Base-by-base conservation (phyloP, 1,140 invertebrate species). In the Penaeus chinensis region DNA sequence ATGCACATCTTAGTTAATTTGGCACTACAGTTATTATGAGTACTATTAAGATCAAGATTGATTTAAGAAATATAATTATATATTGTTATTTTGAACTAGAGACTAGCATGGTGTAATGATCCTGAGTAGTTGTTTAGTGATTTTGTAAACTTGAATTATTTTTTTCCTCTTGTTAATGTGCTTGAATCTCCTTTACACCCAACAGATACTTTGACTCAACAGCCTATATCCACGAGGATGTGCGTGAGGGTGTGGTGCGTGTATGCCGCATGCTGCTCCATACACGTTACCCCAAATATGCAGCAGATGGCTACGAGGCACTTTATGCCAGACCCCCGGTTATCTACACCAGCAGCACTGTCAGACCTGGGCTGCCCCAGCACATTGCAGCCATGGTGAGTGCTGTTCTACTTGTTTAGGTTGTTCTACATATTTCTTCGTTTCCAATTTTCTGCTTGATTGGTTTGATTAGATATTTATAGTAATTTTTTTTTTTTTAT, bases 331-430 rank as follows among this genome's bases (percentile, higher is more conserved):
- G 95, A 0, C 94, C 96, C 16, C 97, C 96, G 16, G 93, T 95
- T 42, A 95, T 98, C 91, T 98, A 98, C 93, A 95, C 96, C 90
- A 97, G 95, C 95, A 90, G 95, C 94, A 8, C 92, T 95, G 81
- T 95, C 94, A 8, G 94, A 96, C n/a, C 95, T 66, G 88, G 89
- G 19, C 69, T 89, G 47, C 89, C 96, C 11, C 95, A 96, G 91
- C 95, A 96, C 92, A 92, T 97, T 24, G 96, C 96, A 91, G 92
- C 95, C 91, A 95, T 96, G 93, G 95, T 95, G 90, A 91, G 89
- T 54, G 47, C 11, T 47, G 47, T 0, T 1, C 47, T 47, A 13
- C 47, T 54, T 11, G 11, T 16, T 54, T 16, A 54, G 54, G 11
- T 11, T 54, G 54, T 54, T 13, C 54, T 22, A 20, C 84, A 87